A percentile compares a stretch with the other conserved stretches of the same genome.
phyloP scores from a whole-genome alignment of 2,797 vertebrate genomes.

The Acanthurus leucopareius region DNA sequence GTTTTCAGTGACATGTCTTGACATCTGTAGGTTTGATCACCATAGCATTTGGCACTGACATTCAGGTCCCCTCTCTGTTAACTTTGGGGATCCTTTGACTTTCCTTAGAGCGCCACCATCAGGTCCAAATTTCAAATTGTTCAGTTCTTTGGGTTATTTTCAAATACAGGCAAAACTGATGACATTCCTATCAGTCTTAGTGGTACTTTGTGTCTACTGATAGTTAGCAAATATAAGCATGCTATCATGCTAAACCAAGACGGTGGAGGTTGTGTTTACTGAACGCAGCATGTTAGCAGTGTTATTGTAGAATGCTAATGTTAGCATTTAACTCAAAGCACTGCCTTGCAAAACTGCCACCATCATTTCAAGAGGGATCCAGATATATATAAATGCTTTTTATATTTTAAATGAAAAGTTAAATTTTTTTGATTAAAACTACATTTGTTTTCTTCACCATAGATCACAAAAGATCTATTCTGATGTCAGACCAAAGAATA shows the following conservation, averaged over 20 bases:
- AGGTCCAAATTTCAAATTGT: neutral
- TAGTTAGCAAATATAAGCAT: neutral
- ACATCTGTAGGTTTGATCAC: neutral
- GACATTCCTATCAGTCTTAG: neutral
- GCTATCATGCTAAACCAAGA: neutral
- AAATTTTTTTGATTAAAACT: no score
- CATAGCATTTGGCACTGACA: neutral
- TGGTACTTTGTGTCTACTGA: neutral
- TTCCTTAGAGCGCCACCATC: neutral
- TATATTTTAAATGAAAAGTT: neutral
- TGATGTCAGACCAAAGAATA: constrained; percentile 14
- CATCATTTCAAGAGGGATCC: no score
- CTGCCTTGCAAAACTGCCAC: no score
- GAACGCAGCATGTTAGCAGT: no score
- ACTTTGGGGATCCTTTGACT: neutral
- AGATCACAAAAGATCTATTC: neutral
- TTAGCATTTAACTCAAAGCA: no score
- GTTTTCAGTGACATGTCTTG: neutral
- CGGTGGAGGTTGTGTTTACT: no score
- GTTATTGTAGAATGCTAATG: no score
- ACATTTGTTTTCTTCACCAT: neutral
- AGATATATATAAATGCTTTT: neutral
- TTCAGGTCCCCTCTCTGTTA: neutral
- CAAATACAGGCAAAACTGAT: neutral
- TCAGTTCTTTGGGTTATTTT: neutral